Evolutionary conservation across 2,797 vertebrate species (phyloP), one percentile per base, ranked within the genome.

Genomic region (Salarias fasciatus): DNA sequence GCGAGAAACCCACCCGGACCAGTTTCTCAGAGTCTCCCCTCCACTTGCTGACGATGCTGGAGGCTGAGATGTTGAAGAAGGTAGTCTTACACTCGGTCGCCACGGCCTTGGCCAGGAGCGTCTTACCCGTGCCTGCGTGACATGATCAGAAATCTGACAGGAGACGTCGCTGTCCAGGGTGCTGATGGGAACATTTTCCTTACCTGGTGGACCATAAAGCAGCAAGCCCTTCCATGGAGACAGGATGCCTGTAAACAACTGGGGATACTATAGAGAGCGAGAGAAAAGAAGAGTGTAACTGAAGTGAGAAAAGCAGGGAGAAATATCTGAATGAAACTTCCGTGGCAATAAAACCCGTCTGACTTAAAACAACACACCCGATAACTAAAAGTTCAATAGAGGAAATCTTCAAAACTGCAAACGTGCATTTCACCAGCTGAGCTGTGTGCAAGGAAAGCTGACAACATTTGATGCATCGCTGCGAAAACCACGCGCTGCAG

Each of bases 11-110:
- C 87, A 99, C 97, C 94, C 94, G 90, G 62, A 99, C 95, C 45
- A 99, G 95, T 70, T 99, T 99, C 88, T 99, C 97, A 0, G 97
- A 99, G 80, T 99, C 96, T 15, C 97, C 97, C 51, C 97, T 95
- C 97, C 97, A 99, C 75, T 99, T 99, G 93, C 97, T 99, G 85
- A 98, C 95, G 35, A 99, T 98, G 79, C 95, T 99, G 50, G 97
- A 98, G 8, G 97, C 95, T 1, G 96, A 98, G 79, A 99, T 97
- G 88, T 99, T 99, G 84, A 99, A 99, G 90, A 99, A 99, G 0
- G 97, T 99, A 0, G 96, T 99, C 37, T 92, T 95, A 64, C 97
- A 95, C 80, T 98, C 97, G 0, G 97, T 97, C 44, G 97, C 97
- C 44, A 99, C 97, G 0, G 97, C 97, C 88, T 98, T 98, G 53